A percentile compares a stretch with the other conserved stretches of the same genome.
Conservation (phyloP, 2,888 invertebrate species). For the Macrostomum cliftonense region DNA sequence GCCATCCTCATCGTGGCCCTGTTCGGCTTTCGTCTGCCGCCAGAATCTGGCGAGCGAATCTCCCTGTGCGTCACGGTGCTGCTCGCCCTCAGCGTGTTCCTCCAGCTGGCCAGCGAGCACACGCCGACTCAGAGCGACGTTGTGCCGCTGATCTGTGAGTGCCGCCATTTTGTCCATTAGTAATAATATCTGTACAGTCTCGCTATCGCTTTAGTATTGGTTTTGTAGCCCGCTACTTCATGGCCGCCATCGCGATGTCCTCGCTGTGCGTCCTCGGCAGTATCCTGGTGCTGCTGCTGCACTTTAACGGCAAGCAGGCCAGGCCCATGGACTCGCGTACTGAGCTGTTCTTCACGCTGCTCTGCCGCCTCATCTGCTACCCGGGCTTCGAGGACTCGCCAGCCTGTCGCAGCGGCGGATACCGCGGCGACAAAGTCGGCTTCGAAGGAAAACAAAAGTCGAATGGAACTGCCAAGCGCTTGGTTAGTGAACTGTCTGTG, state of each 20-base stretch:
- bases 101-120: slow-evolving; percentile 1
- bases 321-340: background rate
- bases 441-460: no score
- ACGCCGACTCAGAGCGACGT: slow-evolving; percentile 1
- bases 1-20: slow-evolving; percentile 5
- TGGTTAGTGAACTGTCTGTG: no score
- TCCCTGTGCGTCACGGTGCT: slow-evolving; percentile 3
- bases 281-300: background rate
- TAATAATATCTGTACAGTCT: no score
- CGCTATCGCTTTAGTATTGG: no score
- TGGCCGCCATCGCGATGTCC: background rate
- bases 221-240: background rate
- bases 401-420: no score
- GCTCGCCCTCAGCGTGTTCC: slow-evolving; percentile 1
- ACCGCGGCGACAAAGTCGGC: no score
- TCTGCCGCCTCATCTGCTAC: no score
- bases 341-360: no score
- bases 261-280: background rate
- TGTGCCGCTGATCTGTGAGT: background rate
- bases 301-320: background rate
- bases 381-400: no score
- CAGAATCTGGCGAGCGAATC: slow-evolving; percentile 4
- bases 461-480: no score
- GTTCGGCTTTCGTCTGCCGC: slow-evolving; percentile 3
- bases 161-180: no score